phyloP scores from a whole-genome alignment of 1,140 invertebrate genomes.

The Drosophila watanabei region DNA sequence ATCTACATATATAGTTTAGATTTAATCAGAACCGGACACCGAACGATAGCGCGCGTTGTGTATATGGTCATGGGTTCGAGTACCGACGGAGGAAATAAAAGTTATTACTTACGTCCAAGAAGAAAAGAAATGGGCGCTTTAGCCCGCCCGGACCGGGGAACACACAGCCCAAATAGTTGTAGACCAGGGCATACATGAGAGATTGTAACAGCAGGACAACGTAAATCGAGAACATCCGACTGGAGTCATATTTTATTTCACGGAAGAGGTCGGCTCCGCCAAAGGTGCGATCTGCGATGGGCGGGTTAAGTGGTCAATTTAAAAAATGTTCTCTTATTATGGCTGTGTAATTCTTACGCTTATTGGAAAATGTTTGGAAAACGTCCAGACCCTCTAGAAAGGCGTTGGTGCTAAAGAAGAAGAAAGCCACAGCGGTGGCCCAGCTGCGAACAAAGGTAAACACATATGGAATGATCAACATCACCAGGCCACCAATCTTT shows the following conservation, averaged over 20 bases:
- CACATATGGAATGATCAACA: conserved; percentile 73
- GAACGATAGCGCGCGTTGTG: not conserved
- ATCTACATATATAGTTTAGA: not conserved
- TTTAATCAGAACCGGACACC: not conserved
- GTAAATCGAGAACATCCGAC: conserved; percentile 65
- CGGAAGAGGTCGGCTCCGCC: conserved; percentile 41
- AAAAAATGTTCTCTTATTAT: not conserved
- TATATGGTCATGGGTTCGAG: too few species aligned
- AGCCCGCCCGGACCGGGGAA: conserved; percentile 79
- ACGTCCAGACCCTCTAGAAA: conserved; percentile 72
- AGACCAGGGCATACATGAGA: conserved; percentile 68
- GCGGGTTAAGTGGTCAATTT: not conserved
- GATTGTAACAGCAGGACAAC: conserved; percentile 59
- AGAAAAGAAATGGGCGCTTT: conserved; percentile 68
- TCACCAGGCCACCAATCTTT: conserved; percentile 74
- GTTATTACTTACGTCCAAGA: conserved; percentile 62
- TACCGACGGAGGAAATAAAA: not conserved
- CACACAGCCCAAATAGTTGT: conserved; percentile 73
- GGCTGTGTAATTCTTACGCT: conserved; percentile 51
- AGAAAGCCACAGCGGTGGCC: conserved; percentile 47
- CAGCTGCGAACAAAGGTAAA: conserved; percentile 65
- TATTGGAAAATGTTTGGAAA: conserved; percentile 78
- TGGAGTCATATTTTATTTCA: conserved; percentile 66
- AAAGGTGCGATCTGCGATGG: conserved; percentile 61
- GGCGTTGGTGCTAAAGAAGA: conserved; percentile 63